Base-by-base conservation (phyloP, 2,797 vertebrate species). In the Rhadinocentrus ornatus region DNA sequence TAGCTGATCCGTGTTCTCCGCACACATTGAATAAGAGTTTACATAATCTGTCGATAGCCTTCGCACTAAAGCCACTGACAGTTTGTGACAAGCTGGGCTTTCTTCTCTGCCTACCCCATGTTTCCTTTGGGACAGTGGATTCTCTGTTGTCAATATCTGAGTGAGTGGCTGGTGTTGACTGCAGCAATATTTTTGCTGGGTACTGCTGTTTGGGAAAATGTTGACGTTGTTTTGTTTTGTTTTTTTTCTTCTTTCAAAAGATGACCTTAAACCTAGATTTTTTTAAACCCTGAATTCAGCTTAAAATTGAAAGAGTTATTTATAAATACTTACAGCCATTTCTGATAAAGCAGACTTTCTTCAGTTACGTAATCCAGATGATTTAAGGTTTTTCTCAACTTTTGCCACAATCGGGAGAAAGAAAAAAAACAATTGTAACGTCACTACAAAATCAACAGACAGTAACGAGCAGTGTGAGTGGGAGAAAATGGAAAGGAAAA, bases 41-140 rank as follows among this genome's bases (percentile, higher is more conserved):
- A 85, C 83, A 83, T 90, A 90, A 90, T 76, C 83, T 54, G 54
- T 86, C 66, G 29, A 86, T 83, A 87, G 80, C 77, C 73, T 50
- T 75, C 64, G 69, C 58, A 46, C 66, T 70, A 20, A 55, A 82
- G 83, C 59, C 66, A 62, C 65, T 89, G 82, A 79, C 88, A 86
- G 81, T 84, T 83, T 69, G 24, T 88, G 86, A 90, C 84, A 73
- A 82, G 80, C 82, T 59, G 79, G 75, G 79, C 72, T 71, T 71
- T 81, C 48, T 79, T 71, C 34, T 77, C 75, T 52, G 11, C 84
- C 82, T 78, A 79, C 82, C 67, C 64, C 54, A 31, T 26, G 55
- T 73, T 79, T 87, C 81, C 78, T 85, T 44, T 69, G 83, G 90
- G 87, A 89, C 80, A 60, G 59, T 70, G 65, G 79, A 75, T 77